A percentile compares a stretch with the other conserved stretches of the same genome.
Conservation (phyloP, 2,113 vertebrate genomes). For the Oryzias celebensis region DNA sequence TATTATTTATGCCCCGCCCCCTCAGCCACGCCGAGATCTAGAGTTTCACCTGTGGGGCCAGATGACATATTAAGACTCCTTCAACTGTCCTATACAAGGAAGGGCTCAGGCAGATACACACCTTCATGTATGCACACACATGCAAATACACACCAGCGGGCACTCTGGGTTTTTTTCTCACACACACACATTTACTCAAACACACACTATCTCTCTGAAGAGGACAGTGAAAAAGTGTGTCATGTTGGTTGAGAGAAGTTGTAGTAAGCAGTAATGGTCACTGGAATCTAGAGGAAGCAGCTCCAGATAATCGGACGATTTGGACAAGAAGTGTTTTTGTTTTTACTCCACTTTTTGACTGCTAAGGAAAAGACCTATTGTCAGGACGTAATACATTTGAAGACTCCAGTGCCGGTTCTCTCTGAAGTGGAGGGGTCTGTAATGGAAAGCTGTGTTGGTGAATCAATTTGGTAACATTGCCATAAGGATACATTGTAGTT, state of each 20-base stretch:
- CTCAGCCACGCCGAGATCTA: constrained; percentile 54
- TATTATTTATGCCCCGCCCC: constrained; percentile 76
- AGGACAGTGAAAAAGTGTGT: constrained; percentile 43
- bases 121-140: constrained; percentile 20
- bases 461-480: constrained; percentile 13
- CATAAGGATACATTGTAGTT: constrained; percentile 15
- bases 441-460: constrained; percentile 24
- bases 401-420: constrained; percentile 23
- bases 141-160: constrained; percentile 6
- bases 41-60: constrained; percentile 70
- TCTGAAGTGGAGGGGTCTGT: constrained; percentile 54
- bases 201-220: constrained; percentile 43
- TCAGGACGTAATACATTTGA: constrained; percentile 22
- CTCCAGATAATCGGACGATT: constrained; percentile 31
- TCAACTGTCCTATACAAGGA: constrained; percentile 53
- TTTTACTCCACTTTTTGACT: background rate
- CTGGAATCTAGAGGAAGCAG: constrained; percentile 48
- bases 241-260: constrained; percentile 54
- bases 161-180: constrained; percentile 17
- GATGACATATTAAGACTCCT: constrained; percentile 76
- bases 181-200: constrained; percentile 12
- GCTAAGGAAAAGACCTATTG: constrained; percentile 24
- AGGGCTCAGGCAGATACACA: constrained; percentile 45
- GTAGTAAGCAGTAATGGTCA: constrained; percentile 47
- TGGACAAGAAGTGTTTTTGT: constrained; percentile 3